These are phyloP conservation scores for Andrena minutula DNA, from an alignment of 2,888 invertebrate genomes.

Conservation along the genomic window DNA sequence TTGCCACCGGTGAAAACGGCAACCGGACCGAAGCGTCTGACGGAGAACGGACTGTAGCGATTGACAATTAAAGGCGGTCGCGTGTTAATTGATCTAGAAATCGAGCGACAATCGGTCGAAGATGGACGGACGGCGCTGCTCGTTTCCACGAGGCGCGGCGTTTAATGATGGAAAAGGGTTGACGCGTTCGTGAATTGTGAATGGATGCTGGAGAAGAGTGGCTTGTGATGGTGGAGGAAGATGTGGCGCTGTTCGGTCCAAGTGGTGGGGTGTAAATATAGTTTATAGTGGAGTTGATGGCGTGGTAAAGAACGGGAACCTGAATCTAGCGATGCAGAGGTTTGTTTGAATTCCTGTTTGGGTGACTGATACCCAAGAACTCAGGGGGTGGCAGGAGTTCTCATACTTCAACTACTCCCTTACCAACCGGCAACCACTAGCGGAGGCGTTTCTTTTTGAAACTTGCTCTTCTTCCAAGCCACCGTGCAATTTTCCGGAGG, in stretches of 20 bases:
- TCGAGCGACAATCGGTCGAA: neutral
- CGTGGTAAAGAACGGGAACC: neutral
- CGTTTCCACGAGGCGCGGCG: neutral
- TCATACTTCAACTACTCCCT: neutral
- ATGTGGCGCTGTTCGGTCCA: neutral
- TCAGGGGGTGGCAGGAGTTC: no score
- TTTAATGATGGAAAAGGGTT: slow-evolving; percentile 4
- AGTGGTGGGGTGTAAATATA: neutral
- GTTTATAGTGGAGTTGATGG: neutral
- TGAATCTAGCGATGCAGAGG: neutral
- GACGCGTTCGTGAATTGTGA: neutral
- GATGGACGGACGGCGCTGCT: neutral
- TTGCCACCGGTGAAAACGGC: slow-evolving; percentile 21
- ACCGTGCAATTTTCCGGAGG: neutral
- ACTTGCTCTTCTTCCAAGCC: neutral
- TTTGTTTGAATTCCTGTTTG: no score
- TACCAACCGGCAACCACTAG: neutral
- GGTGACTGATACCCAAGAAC: no score
- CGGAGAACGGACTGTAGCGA: slow-evolving; percentile 15
- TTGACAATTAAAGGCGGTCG: slow-evolving; percentile 44
- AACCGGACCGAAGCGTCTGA: neutral
- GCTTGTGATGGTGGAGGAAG: neutral
- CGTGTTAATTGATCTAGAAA: slow-evolving; percentile 46
- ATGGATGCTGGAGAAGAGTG: neutral
- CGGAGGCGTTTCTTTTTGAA: neutral